Base-by-base conservation (phyloP, 2,797 vertebrate genomes). In the Gambusia yucatana region DNA sequence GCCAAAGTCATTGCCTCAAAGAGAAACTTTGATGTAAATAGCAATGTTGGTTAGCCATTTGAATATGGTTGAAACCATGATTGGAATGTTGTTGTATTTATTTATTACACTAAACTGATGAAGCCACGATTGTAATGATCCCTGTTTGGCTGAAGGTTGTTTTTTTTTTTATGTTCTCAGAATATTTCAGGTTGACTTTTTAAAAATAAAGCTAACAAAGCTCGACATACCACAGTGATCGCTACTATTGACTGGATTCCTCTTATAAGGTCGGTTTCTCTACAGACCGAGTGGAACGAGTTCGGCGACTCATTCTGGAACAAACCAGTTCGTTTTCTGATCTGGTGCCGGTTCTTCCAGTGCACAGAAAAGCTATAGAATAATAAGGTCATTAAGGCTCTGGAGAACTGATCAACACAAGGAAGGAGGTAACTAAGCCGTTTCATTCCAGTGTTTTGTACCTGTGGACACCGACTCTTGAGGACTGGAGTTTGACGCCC, bases 251-350 rank as follows among this genome's bases (percentile, higher is more conserved):
- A 61, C 74, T 80, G 71, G 47, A 72, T 83, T 86, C 77, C 33
- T 86, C 13, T 65, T 55, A 65, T 43, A 7, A 28, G 43, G 67
- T 61, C 43, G 11, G 30, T 79, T 65, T 86, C 63, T 39, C 65
- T 36, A 79, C 84, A 91, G 87, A 90, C 89, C 44, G 39, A 57
- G 65, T 25, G 55, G 61, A 93, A 91, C 91, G 33, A 77, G 91
- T 91, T 83, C 44, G 46, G 33, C 78, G 30, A 52, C 90, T 83
- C 72, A 1, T 11, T 82, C 55, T 81, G 55, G 79, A 81, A 28
- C 52, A 89, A 89, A 88, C 84, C 44, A 22, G 87, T 84, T 75
- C 7, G 25, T 72, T 52, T 79, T 20, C 72, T 78, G 46, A 5
- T 63, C 65, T 44, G 39, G 16, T 70, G 59, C 59, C 72, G 30